A percentile compares a stretch with the other conserved stretches of the same genome.
Evolutionary conservation across 2,888 invertebrate genomes (phyloP).

Genomic region (Limenitis camilla): DNA sequence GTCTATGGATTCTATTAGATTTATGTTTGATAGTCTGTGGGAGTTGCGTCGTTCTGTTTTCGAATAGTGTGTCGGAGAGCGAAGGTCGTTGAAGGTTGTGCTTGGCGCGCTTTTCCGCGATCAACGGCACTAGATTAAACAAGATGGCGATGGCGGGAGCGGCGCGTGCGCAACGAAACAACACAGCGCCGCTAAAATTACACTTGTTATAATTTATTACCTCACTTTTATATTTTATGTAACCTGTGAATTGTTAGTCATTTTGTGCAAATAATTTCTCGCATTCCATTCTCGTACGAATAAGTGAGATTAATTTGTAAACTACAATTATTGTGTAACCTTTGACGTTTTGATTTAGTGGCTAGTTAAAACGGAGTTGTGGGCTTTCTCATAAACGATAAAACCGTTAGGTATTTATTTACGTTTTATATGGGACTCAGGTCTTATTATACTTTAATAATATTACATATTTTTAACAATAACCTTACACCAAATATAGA

Average conservation of each 20-base stretch:
- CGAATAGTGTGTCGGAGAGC: constrained; percentile 64
- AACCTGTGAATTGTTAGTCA: constrained; percentile 8
- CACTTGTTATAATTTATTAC: constrained; percentile 33
- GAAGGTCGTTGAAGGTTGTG: constrained; percentile 75
- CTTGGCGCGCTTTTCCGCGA: constrained; percentile 74
- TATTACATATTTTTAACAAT: too few relatives aligned
- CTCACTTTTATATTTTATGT: constrained; percentile 11
- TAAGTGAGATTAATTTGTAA: background rate
- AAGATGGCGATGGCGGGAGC: constrained; percentile 72
- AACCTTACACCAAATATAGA: too few relatives aligned
- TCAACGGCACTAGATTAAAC: constrained; percentile 72
- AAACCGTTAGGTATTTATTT: too few relatives aligned
- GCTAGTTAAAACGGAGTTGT: too few relatives aligned
- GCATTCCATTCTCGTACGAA: background rate
- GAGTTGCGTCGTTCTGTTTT: constrained; percentile 33
- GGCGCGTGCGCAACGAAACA: constrained; percentile 68
- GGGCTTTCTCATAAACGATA: too few relatives aligned
- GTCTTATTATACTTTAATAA: too few relatives aligned
- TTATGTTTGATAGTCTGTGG: constrained; percentile 23
- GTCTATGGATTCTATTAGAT: constrained; percentile 10
- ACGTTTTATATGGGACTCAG: too few relatives aligned
- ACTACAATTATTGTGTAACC: background rate
- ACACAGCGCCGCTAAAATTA: constrained; percentile 49
- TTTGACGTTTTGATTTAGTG: too few relatives aligned
- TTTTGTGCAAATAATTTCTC: constrained; percentile 6